Conservation (phyloP, 1,140 invertebrate genomes). For the Hylaeus volcanicus region DNA sequence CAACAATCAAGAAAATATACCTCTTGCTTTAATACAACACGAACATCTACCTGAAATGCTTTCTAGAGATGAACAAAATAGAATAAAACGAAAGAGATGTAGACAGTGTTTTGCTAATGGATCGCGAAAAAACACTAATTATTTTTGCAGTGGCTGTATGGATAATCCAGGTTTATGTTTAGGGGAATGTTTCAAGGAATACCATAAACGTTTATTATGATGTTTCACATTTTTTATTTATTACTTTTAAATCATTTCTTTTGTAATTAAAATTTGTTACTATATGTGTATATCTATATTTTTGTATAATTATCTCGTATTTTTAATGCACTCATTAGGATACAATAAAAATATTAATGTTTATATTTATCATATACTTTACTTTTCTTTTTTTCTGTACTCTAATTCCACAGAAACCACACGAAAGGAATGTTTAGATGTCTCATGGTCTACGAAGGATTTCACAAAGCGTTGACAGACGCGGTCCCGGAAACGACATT, state of each 20-base stretch:
- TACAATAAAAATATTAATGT: no score
- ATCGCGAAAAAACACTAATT: slow-evolving; percentile 24
- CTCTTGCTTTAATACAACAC: not conserved
- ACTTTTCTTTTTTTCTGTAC: not conserved
- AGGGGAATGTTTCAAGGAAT: slow-evolving; percentile 26
- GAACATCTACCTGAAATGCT: slow-evolving; percentile 22
- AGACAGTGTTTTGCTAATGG: slow-evolving; percentile 4
- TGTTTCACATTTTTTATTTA: no score
- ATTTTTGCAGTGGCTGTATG: slow-evolving; percentile 20
- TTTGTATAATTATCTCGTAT: no score
- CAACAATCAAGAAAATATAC: slow-evolving; percentile 4
- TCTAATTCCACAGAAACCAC: slow-evolving; percentile 81
- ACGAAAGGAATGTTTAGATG: slow-evolving; percentile 85
- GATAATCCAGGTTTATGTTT: slow-evolving; percentile 34
- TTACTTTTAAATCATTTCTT: no score
- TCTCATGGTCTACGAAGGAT: slow-evolving; percentile 83
- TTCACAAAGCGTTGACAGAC: slow-evolving; percentile 84
- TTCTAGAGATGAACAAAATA: slow-evolving; percentile 13
- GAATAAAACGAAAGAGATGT: slow-evolving; percentile 24
- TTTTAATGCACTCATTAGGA: no score
- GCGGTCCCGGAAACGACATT: slow-evolving; percentile 85
- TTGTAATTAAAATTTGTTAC: no score
- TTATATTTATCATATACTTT: no score
- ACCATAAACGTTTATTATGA: slow-evolving; percentile 1
- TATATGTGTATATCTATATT: no score